These are phyloP conservation scores for Scophthalmus maximus DNA, from an alignment of 2,113 vertebrate genomes.

Conservation along the genomic window DNA sequence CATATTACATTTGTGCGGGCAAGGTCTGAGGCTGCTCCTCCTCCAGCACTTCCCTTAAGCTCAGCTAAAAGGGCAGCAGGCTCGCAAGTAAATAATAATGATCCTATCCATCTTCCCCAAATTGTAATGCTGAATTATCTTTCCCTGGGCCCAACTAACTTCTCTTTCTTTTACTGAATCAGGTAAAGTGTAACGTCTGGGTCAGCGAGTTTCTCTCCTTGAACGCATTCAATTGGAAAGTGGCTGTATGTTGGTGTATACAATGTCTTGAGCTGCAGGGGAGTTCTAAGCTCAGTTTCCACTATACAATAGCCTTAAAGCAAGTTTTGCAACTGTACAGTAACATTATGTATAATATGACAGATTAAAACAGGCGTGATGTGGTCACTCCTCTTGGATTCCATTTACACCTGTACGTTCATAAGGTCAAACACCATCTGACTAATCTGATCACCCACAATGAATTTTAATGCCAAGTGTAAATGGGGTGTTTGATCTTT, in stretches of 20 bases:
- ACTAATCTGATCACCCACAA: too few species aligned
- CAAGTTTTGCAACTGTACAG: too few species aligned
- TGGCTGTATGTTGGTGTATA: neutral
- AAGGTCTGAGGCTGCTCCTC: slow-evolving; percentile 27
- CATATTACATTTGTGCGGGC: slow-evolving; percentile 47
- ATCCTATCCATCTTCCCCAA: slow-evolving; percentile 64
- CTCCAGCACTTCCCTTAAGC: slow-evolving; percentile 48
- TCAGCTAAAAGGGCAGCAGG: slow-evolving; percentile 33
- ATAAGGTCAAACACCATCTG: too few species aligned
- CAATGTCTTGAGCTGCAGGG: neutral
- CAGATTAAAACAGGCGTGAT: neutral
- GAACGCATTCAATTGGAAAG: slow-evolving; percentile 17
- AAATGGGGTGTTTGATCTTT: too few species aligned
- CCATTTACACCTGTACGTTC: too few species aligned
- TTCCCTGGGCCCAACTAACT: slow-evolving; percentile 10
- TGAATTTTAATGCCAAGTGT: too few species aligned
- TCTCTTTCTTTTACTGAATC: slow-evolving; percentile 18
- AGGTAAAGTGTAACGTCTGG: slow-evolving; percentile 15
- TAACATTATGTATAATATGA: neutral
- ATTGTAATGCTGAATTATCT: slow-evolving; percentile 54
- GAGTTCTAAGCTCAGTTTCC: neutral
- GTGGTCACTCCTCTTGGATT: too few species aligned
- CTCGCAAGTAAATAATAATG: slow-evolving; percentile 59
- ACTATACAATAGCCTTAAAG: neutral
- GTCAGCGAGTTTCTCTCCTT: slow-evolving; percentile 27